Evolutionary conservation across 2,113 vertebrate genomes (phyloP), one percentile per base, ranked within the genome.

Genomic region (Ploceus nigricollis): DNA sequence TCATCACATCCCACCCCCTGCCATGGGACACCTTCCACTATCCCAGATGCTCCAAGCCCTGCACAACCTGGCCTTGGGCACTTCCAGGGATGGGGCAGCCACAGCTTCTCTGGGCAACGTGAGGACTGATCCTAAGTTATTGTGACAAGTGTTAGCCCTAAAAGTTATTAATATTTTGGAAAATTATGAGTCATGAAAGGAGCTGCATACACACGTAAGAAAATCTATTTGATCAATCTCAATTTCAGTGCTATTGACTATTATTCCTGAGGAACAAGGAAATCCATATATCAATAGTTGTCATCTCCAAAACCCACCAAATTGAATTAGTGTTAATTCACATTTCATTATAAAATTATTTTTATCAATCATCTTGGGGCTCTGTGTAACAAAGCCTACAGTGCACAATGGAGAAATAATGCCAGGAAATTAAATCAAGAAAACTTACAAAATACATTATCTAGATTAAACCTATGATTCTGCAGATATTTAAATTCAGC

Each of bases 321-420:
- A 96, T 51, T 92, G 71, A 96, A 94, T 94, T 85, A 96, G 50
- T 40, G 82, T 79, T 92, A 92, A 96, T 93, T 94, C 92, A 87
- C 31, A 78, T 94, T 96, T 96, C 73, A 91, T 94, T 81, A 78
- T 83, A 89, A 72, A 91, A 88, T 88, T 96, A 70, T 73, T 96
- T 94, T 94, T 93, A 83, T 58, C 82, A 71, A 64, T 94, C 71
- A 90, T 80, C 87, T 93, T 51, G 22, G 82, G 66, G 53, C 44
- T 40, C 15, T 89, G 47, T 57, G n/a, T 69, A 91, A 88, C 66
- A 93, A 64, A 95, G n/a, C 9, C 58, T 71, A 53, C 30, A 70
- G 58, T 58, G 84, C 39, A 93, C 21, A 86, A 93, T 7, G 18
- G n/a, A 61, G 16, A 90, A 86, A 37, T 28, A 90, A 61, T 51